These are phyloP conservation scores for Sorex fumeus DNA, from an alignment of 2,113 vertebrate genomes.

Conservation along the genomic window DNA sequence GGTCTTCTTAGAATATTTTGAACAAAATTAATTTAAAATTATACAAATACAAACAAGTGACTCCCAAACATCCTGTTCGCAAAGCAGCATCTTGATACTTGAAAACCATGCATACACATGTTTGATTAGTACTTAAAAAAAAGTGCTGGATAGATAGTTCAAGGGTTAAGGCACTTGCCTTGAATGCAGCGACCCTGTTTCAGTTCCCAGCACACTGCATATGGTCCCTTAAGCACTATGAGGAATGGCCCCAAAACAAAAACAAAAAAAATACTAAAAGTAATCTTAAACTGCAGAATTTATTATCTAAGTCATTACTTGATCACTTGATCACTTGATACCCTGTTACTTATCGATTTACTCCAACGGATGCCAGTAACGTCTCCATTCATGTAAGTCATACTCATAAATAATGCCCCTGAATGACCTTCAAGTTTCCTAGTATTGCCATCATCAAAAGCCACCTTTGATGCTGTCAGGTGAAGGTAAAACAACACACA, in stretches of 20 bases:
- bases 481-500: not conserved
- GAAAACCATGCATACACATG: not conserved
- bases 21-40: not conserved
- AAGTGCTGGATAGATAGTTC: no score
- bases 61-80: not conserved
- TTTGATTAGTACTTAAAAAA: not conserved
- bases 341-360: no score
- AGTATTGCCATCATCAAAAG: slow-evolving; percentile 37
- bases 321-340: no score
- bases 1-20: not conserved
- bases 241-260: no score
- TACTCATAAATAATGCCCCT: slow-evolving; percentile 47
- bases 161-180: no score
- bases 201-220: no score
- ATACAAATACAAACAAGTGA: not conserved
- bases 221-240: no score
- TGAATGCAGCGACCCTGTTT: no score
- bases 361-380: no score
- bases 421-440: slow-evolving; percentile 32
- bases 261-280: no score
- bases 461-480: slow-evolving; percentile 49
- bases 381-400: not conserved
- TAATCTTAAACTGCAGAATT: not conserved
- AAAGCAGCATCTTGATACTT: not conserved
- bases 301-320: no score